Percentiles rank a stretch among this genome's conserved stretches.
Evolutionary conservation across 2,888 invertebrate genomes (phyloP).

Genomic region (Lithodes maja): DNA sequence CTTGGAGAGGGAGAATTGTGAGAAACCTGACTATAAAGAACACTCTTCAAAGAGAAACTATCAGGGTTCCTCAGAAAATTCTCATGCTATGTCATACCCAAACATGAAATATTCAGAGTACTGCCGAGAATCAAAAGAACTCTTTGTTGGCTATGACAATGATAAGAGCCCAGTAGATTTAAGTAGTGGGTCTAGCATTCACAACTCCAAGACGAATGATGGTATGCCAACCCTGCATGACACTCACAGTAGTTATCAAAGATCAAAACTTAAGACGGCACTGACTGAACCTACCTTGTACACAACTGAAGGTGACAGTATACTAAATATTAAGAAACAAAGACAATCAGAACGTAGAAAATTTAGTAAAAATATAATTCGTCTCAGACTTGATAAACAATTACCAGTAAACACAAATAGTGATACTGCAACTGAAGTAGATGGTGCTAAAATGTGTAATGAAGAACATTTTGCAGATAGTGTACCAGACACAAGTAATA

Average conservation of each 20-base stretch:
- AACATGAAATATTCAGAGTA: conserved; percentile 9
- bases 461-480: no score
- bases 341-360: background rate
- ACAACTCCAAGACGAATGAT: background rate
- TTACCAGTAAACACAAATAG: background rate
- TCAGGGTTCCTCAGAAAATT: conserved; percentile 5
- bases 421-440: no score
- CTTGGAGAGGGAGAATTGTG: conserved; percentile 35
- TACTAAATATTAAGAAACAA: background rate
- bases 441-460: no score
- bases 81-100: background rate
- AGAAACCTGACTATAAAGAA: conserved; percentile 30
- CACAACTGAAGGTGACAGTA: background rate
- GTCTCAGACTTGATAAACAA: background rate
- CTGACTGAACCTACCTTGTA: background rate
- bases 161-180: conserved; percentile 41
- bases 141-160: background rate
- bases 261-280: background rate
- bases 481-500: no score
- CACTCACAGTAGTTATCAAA: background rate
- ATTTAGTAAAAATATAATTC: background rate
- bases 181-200: conserved; percentile 33
- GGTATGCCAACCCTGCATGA: background rate
- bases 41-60: conserved; percentile 8
- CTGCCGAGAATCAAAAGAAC: background rate